Percentiles rank a stretch among this genome's conserved stretches.
phyloP scores from a whole-genome alignment of 2,888 invertebrate genomes.

The Ophion ventricosus region DNA sequence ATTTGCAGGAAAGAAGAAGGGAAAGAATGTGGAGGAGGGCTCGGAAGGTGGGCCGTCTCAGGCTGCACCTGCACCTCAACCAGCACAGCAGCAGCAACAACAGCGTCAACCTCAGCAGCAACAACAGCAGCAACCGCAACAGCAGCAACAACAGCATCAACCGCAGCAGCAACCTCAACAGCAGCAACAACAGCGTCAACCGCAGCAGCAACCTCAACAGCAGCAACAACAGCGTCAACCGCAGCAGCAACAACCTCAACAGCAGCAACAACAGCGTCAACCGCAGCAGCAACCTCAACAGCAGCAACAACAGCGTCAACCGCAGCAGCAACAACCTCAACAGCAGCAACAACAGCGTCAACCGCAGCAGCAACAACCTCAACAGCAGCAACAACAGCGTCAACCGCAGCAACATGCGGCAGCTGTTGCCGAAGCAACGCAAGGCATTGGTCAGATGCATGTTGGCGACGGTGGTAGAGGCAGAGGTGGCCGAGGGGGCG shows the following conservation, averaged over 20 bases:
- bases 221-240: neutral
- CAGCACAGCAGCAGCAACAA: neutral
- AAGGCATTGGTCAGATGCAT: conserved; percentile 4
- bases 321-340: conserved; percentile 4
- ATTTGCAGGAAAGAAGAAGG: conserved; percentile 50
- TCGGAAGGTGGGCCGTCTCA: conserved; percentile 27
- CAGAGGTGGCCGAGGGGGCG: neutral
- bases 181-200: neutral
- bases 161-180: neutral
- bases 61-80: neutral
- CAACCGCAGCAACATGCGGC: no score
- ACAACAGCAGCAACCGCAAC: neutral
- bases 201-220: neutral
- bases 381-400: neutral
- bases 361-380: neutral
- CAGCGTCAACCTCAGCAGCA: conserved; percentile 2
- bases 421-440: conserved; percentile 13
- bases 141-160: neutral
- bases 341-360: neutral
- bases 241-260: neutral
- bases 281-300: no score
- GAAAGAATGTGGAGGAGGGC: neutral
- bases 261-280: no score
- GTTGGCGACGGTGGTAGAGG: neutral
- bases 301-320: no score